Base-by-base conservation (phyloP, 2,797 vertebrate species). In the Danio kyathit region DNA sequence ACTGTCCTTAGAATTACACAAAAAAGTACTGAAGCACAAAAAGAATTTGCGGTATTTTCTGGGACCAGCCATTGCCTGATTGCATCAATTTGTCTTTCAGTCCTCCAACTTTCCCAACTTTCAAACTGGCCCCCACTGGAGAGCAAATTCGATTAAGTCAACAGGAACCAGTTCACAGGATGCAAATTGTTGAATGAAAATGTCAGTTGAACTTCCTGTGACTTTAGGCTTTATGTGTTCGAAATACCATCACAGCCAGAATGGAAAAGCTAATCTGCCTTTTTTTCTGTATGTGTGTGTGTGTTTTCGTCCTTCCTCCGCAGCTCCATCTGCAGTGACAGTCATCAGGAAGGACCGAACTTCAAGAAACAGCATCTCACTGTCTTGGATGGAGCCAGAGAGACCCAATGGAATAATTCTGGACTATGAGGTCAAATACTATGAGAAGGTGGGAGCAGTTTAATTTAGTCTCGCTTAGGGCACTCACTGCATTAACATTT, bases 341-440 rank as follows among this genome's bases (percentile, higher is more conserved):
- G 91, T 94, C 48, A 97, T 99, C 90, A 95, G 91, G 91, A 99
- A 98, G 90, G 97, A 99, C 87, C 95, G 95, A 89, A 97, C 96
- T 0, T 97, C 97, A 84, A 92, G 96, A 90, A 99, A 96, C 92
- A 98, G 96, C 6, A 95, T 98, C 66, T 96, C 96, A 73, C 92
- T 99, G 69, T 99, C 97, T 77, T 99, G 98, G 98, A 95, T 96
- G 90, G 96, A 99, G 90, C 97, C 97, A 0, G 97, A 99, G 83
- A 95, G 97, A 86, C 97, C 98, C 52, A 99, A 99, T 51, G 98
- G 97, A 78, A 99, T 99, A 88, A 99, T 99, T 90, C 88, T 99
- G 86, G 98, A 99, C 94, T 99, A 99, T 8, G 97, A 99, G 92
- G 96, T 99, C 95, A 99, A 99, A 90, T 99, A 99, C 93, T 99